Conservation (phyloP, 2,113 vertebrate species). For the Scomber colias region DNA sequence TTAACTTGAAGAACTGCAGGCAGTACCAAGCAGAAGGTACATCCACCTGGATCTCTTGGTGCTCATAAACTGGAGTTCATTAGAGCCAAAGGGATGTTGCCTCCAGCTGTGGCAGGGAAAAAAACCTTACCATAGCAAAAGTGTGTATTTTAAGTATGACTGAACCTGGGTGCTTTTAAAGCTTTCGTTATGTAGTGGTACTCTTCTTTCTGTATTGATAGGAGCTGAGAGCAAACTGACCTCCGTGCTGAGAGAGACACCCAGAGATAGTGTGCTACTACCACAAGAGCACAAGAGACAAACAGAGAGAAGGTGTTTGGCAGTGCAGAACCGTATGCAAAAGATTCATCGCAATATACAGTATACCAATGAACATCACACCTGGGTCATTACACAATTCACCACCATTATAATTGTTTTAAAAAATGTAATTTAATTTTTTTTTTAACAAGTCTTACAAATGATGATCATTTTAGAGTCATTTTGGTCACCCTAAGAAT, state of each 20-base stretch:
- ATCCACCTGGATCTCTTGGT: constrained; percentile 38
- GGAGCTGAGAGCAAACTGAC: constrained; percentile 61
- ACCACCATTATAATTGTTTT: not conserved
- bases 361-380: constrained; percentile 62
- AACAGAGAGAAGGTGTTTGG: constrained; percentile 78
- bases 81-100: constrained; percentile 41
- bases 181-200: not conserved
- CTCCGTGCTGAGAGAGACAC: constrained; percentile 63
- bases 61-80: constrained; percentile 52
- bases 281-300: constrained; percentile 75
- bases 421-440: not conserved
- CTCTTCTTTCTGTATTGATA: constrained; percentile 28
- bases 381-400: constrained; percentile 64
- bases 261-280: constrained; percentile 74
- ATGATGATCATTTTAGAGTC: not conserved
- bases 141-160: not conserved
- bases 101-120: not conserved
- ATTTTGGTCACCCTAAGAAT: not conserved
- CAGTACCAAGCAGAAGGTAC: constrained; percentile 30
- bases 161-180: constrained; percentile 9
- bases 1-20: constrained; percentile 40
- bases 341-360: constrained; percentile 75
- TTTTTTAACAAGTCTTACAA: not conserved
- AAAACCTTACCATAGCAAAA: not conserved
- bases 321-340: constrained; percentile 77